phyloP scores from a whole-genome alignment of 2,888 invertebrate species.

The Lottia scabra region DNA sequence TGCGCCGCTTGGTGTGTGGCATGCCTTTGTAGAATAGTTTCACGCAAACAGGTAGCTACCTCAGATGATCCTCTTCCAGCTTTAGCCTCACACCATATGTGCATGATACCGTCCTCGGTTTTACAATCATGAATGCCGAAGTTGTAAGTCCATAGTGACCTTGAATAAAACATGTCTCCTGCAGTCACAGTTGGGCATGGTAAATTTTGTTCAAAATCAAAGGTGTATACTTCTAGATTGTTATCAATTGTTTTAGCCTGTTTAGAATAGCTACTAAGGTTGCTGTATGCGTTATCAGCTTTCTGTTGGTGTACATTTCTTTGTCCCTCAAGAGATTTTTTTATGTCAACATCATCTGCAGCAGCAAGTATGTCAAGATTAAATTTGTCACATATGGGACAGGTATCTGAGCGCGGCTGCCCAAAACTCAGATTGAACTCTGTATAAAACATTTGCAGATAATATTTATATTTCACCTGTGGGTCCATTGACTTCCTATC shows the following conservation, averaged over 20 bases:
- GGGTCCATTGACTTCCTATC: constrained; percentile 16
- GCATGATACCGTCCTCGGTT: constrained; percentile 20
- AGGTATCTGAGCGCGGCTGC: constrained; percentile 25
- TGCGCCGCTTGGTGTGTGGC: neutral
- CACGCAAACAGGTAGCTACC: constrained; percentile 19
- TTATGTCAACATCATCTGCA: constrained; percentile 5
- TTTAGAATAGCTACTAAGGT: constrained; percentile 14
- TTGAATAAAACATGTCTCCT: constrained; percentile 23
- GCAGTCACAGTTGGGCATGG: constrained; percentile 18
- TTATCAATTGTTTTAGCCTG: constrained; percentile 12
- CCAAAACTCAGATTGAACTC: constrained; percentile 26
- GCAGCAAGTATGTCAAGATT: constrained; percentile 18
- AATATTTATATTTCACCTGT: constrained; percentile 20
- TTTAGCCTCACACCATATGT: constrained; percentile 19
- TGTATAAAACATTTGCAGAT: constrained; percentile 18
- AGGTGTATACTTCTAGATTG: constrained; percentile 21
- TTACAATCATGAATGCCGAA: constrained; percentile 23
- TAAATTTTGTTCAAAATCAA: constrained; percentile 27
- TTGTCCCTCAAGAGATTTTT: constrained; percentile 15
- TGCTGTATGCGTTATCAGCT: constrained; percentile 21
- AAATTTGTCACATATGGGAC: constrained; percentile 24
- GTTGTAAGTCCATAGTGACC: constrained; percentile 25
- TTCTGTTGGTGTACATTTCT: constrained; percentile 23
- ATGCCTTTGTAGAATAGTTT: constrained; percentile 14
- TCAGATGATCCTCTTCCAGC: constrained; percentile 22